Conservation (phyloP, 2,888 invertebrate species). For the Troides helena region DNA sequence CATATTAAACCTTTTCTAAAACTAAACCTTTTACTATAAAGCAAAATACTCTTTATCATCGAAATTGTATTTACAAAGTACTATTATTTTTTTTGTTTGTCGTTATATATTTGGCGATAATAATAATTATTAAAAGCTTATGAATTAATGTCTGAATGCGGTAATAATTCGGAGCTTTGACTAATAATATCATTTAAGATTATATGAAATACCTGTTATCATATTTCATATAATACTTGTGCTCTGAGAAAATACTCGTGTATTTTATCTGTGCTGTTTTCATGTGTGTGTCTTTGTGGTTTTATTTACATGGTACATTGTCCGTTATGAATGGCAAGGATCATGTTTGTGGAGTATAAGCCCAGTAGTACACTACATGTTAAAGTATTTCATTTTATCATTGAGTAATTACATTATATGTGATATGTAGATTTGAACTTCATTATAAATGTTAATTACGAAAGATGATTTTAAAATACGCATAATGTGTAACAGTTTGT, state of each 20-base stretch:
- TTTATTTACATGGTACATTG: slow-evolving; percentile 20
- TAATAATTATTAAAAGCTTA: background rate
- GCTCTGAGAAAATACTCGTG: slow-evolving; percentile 12
- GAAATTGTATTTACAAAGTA: background rate
- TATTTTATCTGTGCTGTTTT: slow-evolving; percentile 15
- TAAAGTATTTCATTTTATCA: background rate
- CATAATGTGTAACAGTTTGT: background rate
- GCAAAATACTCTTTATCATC: background rate
- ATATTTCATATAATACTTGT: slow-evolving; percentile 17
- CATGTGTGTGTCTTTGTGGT: slow-evolving; percentile 7
- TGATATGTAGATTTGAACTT: background rate
- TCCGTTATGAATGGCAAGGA: slow-evolving; percentile 20
- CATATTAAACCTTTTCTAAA: background rate
- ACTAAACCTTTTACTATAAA: background rate
- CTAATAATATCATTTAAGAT: slow-evolving; percentile 10
- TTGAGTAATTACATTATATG: background rate
- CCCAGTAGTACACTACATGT: background rate
- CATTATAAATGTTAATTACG: background rate
- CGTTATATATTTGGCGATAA: background rate
- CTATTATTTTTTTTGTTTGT: background rate
- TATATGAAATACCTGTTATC: slow-evolving; percentile 24
- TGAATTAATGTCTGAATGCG: background rate
- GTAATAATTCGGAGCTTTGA: slow-evolving; percentile 1
- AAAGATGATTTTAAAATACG: background rate
- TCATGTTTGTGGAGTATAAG: slow-evolving; percentile 10